Base-by-base conservation (phyloP, 2,113 vertebrate species). In the Catharus fuscescens region DNA sequence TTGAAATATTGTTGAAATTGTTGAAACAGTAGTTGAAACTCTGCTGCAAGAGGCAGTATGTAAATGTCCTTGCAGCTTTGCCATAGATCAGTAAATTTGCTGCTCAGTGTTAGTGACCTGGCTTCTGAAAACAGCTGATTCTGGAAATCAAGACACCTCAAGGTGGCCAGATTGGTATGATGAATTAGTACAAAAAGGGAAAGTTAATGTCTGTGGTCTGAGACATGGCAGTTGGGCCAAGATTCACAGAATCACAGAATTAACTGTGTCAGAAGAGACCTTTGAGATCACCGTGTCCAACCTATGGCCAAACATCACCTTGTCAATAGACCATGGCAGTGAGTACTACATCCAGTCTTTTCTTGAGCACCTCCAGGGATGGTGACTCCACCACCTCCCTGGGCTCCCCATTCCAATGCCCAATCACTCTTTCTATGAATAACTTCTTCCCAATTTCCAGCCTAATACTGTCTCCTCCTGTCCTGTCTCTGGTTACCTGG, bases 181-280 rank as follows among this genome's bases (percentile, higher is more conserved):
- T 26, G 16, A 74, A 25, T 85, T 40, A 50, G 66, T 26, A 24
- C 23, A 81, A 60, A 32, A n/a, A 25, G 13, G 52, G 18, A 34
- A 79, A 18, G 17, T 66, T 89, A 34, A 44, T 85, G 38, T 40
- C 10, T 2, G 2, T 61, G 44, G n/a, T 89, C 14, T 6, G 10
- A 79, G 53, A 50, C 0, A 0, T 47, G 59, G 44, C 48, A 56
- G 5, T 18, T 3, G 2, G 28, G 50, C 44, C 53, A 26, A 48
- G 50, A 54, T 87, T 61, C 17, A 25, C 20, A 34, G 71, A 42
- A 57, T 42, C 14, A 25, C 13, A 23, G 71, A 42, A 59, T 34
- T 57, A 50, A 42, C 60, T 31, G 14, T 10, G 25, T 21, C 32
- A 28, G 34, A 42, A 76, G 50, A 66, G 36, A 34, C 52, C 36